Conservation (phyloP, 53 echinoderm and acorn worm species). For the Glandiceps talaboti region DNA sequence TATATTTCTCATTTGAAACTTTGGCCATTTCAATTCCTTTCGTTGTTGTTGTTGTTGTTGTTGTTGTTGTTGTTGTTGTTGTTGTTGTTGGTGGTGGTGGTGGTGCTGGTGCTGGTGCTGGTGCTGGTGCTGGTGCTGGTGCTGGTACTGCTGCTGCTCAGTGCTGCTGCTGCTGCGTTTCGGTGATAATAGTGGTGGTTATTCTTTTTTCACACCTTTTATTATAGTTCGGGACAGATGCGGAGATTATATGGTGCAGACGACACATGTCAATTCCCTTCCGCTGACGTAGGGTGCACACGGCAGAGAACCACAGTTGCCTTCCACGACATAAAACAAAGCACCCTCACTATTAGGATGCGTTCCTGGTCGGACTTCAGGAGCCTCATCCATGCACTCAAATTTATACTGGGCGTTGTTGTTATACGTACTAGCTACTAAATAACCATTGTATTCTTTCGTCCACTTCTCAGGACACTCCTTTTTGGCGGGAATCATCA, state of each 20-base stretch:
- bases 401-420: conserved; percentile 5
- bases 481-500: conserved; percentile 25
- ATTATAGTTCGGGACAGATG: no score
- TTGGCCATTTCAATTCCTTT: no score
- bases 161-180: no score
- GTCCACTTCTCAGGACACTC: conserved; percentile 29
- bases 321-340: conserved; percentile 21
- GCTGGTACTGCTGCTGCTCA: no score
- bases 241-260: conserved; percentile 31
- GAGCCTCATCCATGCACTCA: conserved; percentile 30
- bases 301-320: conserved; percentile 25
- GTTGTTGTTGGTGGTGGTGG: no score
- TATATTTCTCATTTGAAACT: no score
- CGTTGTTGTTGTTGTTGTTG: no score
- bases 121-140: no score
- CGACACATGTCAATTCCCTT: conserved; percentile 30
- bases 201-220: no score
- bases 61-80: no score
- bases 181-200: no score
- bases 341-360: conserved; percentile 4
- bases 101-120: no score
- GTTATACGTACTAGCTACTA: conserved; percentile 18
- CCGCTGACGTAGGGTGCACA: conserved; percentile 27
- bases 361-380: conserved; percentile 22
- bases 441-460: conserved; percentile 31